Base-by-base conservation (phyloP, 2,797 vertebrate species). In the Danio choprae region DNA sequence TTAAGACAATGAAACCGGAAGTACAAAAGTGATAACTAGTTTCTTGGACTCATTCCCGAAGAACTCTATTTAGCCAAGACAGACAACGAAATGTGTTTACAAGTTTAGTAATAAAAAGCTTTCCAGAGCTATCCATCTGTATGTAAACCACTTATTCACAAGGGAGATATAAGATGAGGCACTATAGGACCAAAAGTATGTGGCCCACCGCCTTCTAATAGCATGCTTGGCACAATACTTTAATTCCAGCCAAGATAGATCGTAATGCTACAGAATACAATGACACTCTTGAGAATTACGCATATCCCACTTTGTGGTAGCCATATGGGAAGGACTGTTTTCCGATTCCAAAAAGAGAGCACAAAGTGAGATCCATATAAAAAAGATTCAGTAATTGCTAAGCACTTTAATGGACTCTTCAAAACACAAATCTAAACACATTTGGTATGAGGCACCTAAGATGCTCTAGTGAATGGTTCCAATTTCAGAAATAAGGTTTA, bases 161-260 rank as follows among this genome's bases (percentile, higher is more conserved):
- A 16, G 53, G 53, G 75, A 59, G 53, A 68, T 55, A 48, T 11
- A 70, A 44, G 41, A 46, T 73, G 20, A 58, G 70, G 40, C 12
- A 56, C 18, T 56, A 41, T 56, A 43, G 40, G 38, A 43, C 50
- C 51, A 56, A 72, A 72, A 44, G 38, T 16, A 72, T 72, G 69
- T 58, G 69, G 7, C 55, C 29, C 51, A 72, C 12, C 53, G 40
- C 18, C 18, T 72, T 72, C 15, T 73, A 44, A 59, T 44, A 12
- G 43, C 43, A 4, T 20, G 53, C 58, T 73, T 73, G 55, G 55
- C 53, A 36, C 22, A 7, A n/a, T 41, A 13, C 8, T 73, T 73
- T 46, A 59, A 59, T 73, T 46, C 41, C 41, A 73, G 9, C 11
- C 8, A 46, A 58, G 40, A 29, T 13, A 44, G 55, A 44, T 73